A percentile compares a stretch with the other conserved stretches of the same genome.
Evolutionary conservation across 2,888 invertebrate species (phyloP).

Genomic region (Melieria crassipennis): DNA sequence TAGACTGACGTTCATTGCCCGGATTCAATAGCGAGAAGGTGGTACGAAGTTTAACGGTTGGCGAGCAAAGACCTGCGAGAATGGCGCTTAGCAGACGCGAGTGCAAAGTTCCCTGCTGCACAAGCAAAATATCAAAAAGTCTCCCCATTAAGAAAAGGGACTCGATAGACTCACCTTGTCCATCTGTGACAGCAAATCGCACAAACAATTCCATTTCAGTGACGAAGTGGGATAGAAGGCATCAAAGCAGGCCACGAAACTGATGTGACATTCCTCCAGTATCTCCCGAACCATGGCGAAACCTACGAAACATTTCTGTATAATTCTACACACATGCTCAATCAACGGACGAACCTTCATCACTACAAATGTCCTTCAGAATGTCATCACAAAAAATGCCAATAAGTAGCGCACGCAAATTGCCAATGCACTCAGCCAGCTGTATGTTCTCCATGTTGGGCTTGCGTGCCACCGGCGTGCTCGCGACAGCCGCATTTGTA

Average conservation of each 20-base stretch:
- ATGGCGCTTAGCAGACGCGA: conserved; percentile 79
- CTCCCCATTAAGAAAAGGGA: background rate
- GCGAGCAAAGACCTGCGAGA: conserved; percentile 84
- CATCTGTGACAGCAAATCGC: conserved; percentile 80
- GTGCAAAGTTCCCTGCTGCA: conserved; percentile 55
- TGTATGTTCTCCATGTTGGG: conserved; percentile 74
- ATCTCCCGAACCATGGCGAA: conserved; percentile 77
- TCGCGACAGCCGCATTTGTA: background rate
- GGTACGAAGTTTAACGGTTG: conserved; percentile 77
- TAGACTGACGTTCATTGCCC: conserved; percentile 63
- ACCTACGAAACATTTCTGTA: conserved; percentile 53
- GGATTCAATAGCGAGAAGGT: conserved; percentile 77
- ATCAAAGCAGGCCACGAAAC: conserved; percentile 92
- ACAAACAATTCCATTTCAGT: conserved; percentile 92
- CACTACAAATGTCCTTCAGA: conserved; percentile 63
- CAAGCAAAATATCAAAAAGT: background rate
- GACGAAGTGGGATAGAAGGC: conserved; percentile 95
- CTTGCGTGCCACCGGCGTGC: conserved; percentile 49
- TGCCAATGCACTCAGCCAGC: conserved; percentile 86
- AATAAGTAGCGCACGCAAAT: conserved; percentile 82
- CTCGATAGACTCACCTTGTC: conserved; percentile 69
- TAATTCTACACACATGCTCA: background rate
- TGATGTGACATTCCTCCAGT: conserved; percentile 88
- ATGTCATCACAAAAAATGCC: conserved; percentile 82
- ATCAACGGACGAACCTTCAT: conserved; percentile 54